phyloP scores from a whole-genome alignment of 2,113 vertebrate genomes.

The Lamprologus sp. region DNA sequence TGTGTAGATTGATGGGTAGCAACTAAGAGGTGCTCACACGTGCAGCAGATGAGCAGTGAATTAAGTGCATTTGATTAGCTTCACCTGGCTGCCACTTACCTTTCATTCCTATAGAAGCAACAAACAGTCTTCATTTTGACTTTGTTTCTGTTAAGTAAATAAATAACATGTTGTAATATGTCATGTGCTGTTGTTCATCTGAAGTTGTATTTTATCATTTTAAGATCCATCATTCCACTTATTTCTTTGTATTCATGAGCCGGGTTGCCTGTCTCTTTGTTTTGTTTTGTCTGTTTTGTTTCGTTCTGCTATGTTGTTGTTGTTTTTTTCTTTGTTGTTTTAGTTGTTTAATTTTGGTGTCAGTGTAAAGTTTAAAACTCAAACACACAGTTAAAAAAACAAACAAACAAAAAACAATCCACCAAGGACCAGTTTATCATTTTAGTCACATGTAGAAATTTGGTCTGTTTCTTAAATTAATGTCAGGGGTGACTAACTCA shows the following conservation, averaged over 20 bases:
- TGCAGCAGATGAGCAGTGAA: neutral
- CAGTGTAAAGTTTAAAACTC: too few relatives aligned
- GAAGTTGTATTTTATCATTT: neutral
- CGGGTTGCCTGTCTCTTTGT: too few relatives aligned
- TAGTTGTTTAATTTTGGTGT: too few relatives aligned
- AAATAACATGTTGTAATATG: neutral
- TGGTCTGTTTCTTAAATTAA: neutral
- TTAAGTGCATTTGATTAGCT: neutral
- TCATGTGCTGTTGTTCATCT: neutral
- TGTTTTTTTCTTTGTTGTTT: too few relatives aligned
- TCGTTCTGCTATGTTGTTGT: too few relatives aligned
- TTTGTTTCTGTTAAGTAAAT: neutral
- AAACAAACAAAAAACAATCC: too few relatives aligned
- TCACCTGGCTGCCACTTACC: neutral
- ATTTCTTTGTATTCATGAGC: too few relatives aligned
- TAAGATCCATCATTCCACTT: neutral
- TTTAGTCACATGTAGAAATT: neutral
- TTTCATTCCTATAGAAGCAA: neutral
- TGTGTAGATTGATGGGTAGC: neutral
- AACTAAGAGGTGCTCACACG: neutral
- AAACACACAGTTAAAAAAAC: too few relatives aligned
- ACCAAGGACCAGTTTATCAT: neutral
- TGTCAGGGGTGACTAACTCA: neutral
- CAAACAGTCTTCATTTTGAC: neutral
- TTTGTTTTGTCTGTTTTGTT: too few relatives aligned